Percentiles rank a stretch among this genome's conserved stretches.
Conservation (phyloP, 1,140 invertebrate genomes). For the Apis cerana region DNA sequence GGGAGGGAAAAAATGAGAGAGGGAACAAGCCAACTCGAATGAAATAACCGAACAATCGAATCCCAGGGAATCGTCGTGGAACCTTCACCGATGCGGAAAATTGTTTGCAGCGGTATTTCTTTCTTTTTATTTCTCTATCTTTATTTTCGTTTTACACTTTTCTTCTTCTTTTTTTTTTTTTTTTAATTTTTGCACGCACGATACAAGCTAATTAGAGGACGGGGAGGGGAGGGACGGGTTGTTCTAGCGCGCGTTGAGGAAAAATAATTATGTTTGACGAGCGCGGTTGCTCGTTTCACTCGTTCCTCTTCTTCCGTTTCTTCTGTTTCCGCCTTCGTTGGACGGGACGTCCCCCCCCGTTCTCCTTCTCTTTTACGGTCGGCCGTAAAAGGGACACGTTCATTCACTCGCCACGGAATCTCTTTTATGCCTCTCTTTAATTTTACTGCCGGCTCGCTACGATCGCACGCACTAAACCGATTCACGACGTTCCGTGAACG, state of each 20-base stretch:
- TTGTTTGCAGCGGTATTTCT: constrained; percentile 47
- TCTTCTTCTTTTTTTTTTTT: neutral
- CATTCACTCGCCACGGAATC: constrained; percentile 48
- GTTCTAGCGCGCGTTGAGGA: neutral
- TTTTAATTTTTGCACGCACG: neutral
- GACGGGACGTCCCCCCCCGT: neutral
- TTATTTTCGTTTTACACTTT: too few species aligned
- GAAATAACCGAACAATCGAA: constrained; percentile 45
- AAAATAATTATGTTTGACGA: constrained; percentile 62
- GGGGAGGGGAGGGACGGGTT: neutral
- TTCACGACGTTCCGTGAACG: neutral
- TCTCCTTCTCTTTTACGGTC: neutral
- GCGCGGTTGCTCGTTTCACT: constrained; percentile 23
- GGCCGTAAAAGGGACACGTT: constrained; percentile 55
- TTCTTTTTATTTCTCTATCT: neutral
- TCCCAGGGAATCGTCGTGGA: constrained; percentile 43
- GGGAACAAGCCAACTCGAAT: neutral
- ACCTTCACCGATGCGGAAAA: constrained; percentile 64
- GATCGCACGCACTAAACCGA: constrained; percentile 15
- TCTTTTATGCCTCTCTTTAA: constrained; percentile 52
- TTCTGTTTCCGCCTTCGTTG: neutral
- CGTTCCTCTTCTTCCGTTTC: constrained; percentile 1
- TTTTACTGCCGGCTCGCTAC: constrained; percentile 42
- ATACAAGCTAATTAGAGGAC: constrained; percentile 39
- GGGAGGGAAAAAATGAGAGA: constrained; percentile 8